A percentile compares a stretch with the other conserved stretches of the same genome.
Conservation (phyloP, 1,140 invertebrate species). For the Atta cephalotes region DNA sequence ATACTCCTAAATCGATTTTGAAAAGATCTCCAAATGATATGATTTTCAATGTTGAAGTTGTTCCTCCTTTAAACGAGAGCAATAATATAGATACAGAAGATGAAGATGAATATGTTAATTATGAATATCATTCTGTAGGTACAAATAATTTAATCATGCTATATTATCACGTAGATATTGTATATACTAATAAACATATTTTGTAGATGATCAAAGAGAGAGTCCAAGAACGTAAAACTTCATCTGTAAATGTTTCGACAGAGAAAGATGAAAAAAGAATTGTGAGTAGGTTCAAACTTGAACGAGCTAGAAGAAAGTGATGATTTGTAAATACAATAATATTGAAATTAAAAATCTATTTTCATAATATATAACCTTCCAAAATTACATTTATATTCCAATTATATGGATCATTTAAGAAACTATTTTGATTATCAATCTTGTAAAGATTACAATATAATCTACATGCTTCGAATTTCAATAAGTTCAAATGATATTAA, state of each 20-base stretch:
- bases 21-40: constrained; percentile 75
- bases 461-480: not conserved
- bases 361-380: not conserved
- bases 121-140: constrained; percentile 63
- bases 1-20: constrained; percentile 79
- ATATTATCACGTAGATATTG: not conserved
- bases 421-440: not conserved
- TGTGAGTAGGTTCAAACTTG: constrained; percentile 42
- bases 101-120: constrained; percentile 9
- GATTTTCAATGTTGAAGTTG: constrained; percentile 30
- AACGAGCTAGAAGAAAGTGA: not conserved
- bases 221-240: constrained; percentile 21
- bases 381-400: not conserved
- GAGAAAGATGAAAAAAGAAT: constrained; percentile 4
- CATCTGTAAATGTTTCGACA: not conserved
- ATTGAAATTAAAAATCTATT: constrained; percentile 20
- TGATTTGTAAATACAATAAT: not conserved
- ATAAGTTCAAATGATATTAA: not conserved
- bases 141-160: constrained; percentile 15
- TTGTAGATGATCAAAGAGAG: constrained; percentile 33
- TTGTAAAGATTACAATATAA: not conserved
- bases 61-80: constrained; percentile 23
- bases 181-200: not conserved
- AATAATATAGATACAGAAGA: constrained; percentile 68
- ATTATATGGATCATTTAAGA: not conserved